These are phyloP conservation scores for Lophius piscatorius DNA, from an alignment of 2,113 vertebrate species.

Conservation along the genomic window DNA sequence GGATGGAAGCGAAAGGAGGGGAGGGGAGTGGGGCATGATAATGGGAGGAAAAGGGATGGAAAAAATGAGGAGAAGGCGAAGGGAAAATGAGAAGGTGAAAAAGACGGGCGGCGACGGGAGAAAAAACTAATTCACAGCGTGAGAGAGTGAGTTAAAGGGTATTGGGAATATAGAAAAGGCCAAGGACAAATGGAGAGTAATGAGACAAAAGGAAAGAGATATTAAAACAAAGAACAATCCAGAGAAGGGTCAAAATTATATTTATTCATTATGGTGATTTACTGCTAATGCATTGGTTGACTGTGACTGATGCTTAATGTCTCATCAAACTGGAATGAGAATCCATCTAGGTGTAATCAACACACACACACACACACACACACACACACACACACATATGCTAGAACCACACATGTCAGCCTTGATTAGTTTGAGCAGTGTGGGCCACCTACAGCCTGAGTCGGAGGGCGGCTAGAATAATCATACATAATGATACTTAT, in stretches of 20 bases:
- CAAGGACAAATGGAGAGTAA: constrained; percentile 67
- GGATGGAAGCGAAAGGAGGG: neutral
- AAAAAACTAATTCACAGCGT: constrained; percentile 13
- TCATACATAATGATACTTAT: constrained; percentile 77
- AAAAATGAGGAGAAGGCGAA: neutral
- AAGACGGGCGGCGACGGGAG: constrained; percentile 11
- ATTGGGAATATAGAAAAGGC: constrained; percentile 67
- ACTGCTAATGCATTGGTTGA: constrained; percentile 71
- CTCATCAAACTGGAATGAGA: constrained; percentile 75
- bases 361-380: constrained; percentile 45
- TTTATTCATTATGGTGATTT: constrained; percentile 79
- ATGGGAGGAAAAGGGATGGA: neutral
- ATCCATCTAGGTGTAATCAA: constrained; percentile 79
- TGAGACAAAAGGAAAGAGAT: constrained; percentile 48
- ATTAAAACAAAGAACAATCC: constrained; percentile 63
- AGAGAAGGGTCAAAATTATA: constrained; percentile 77
- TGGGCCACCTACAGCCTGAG: constrained; percentile 67
- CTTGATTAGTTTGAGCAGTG: constrained; percentile 76
- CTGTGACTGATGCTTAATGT: constrained; percentile 77
- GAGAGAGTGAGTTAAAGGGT: constrained; percentile 59
- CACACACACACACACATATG: constrained; percentile 30
- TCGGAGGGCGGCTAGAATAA: constrained; percentile 75
- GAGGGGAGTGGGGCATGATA: constrained; percentile 3
- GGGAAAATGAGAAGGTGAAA: constrained; percentile 18
- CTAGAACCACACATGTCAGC: constrained; percentile 61